These are phyloP conservation scores for Trilocha varians DNA, from an alignment of 2,888 invertebrate genomes.

Conservation along the genomic window DNA sequence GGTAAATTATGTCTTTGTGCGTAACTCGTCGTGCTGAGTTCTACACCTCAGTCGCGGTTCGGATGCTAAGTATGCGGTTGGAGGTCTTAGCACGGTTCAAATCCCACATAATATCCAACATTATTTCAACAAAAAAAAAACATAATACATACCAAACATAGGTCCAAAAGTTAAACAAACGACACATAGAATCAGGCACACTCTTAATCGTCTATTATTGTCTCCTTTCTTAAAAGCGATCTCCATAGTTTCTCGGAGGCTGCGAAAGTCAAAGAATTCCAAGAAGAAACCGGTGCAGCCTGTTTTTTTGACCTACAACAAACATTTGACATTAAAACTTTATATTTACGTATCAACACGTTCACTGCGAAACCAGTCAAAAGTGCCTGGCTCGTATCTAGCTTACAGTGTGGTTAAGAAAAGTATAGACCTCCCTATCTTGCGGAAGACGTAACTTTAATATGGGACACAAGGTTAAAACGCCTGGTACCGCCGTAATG, in stretches of 20 bases:
- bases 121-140: not conserved
- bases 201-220: constrained; percentile 49
- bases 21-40: too few species aligned
- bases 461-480: too few species aligned
- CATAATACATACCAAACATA: constrained; percentile 47
- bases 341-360: not conserved
- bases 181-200: constrained; percentile 46
- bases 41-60: too few species aligned
- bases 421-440: too few species aligned
- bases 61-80: not conserved
- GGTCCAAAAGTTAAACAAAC: constrained; percentile 57
- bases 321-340: too few species aligned
- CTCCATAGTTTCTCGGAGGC: constrained; percentile 60
- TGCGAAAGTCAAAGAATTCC: constrained; percentile 65
- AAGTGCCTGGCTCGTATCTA: not conserved
- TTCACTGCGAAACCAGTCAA: not conserved
- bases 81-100: too few species aligned
- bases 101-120: too few species aligned
- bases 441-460: too few species aligned
- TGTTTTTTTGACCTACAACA: constrained; percentile 37
- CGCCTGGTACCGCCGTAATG: too few species aligned
- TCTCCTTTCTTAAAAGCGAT: constrained; percentile 67
- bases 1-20: too few species aligned
- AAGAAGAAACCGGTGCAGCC: constrained; percentile 39
- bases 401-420: too few species aligned